A percentile compares a stretch with the other conserved stretches of the same genome.
These are phyloP conservation scores for Mayetiola destructor DNA, from an alignment of 2,888 invertebrate species.

Conservation along the genomic window DNA sequence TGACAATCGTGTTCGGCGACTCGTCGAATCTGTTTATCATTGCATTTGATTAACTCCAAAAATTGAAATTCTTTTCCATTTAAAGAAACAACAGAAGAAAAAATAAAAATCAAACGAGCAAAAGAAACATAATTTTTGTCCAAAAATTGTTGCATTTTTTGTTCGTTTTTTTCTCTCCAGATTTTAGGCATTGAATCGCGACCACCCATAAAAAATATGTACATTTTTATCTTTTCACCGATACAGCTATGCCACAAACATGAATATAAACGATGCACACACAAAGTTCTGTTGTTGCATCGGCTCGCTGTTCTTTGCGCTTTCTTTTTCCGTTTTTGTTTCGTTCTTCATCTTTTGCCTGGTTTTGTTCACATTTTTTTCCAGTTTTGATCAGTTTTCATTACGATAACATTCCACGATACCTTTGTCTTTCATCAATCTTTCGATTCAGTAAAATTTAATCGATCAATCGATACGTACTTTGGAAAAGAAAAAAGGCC, in stretches of 20 bases:
- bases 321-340: background rate
- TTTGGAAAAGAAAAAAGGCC: too few relatives aligned
- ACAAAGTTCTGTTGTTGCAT: background rate
- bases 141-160: too few relatives aligned
- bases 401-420: conserved; percentile 5
- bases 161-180: too few relatives aligned
- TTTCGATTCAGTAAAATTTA: background rate
- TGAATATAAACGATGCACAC: conserved; percentile 8
- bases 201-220: conserved; percentile 13
- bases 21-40: too few relatives aligned
- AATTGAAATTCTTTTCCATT: too few relatives aligned
- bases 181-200: background rate
- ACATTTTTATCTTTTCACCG: conserved; percentile 6
- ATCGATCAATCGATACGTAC: conserved; percentile 8
- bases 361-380: background rate
- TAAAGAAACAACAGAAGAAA: too few relatives aligned
- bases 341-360: background rate
- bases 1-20: too few relatives aligned
- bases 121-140: conserved; percentile 2
- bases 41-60: too few relatives aligned
- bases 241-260: too few relatives aligned
- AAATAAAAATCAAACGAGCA: too few relatives aligned
- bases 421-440: background rate
- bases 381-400: background rate
- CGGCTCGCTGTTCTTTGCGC: background rate